These are phyloP conservation scores for Danio albolineatus DNA, from an alignment of 2,797 vertebrate genomes.

Conservation along the genomic window DNA sequence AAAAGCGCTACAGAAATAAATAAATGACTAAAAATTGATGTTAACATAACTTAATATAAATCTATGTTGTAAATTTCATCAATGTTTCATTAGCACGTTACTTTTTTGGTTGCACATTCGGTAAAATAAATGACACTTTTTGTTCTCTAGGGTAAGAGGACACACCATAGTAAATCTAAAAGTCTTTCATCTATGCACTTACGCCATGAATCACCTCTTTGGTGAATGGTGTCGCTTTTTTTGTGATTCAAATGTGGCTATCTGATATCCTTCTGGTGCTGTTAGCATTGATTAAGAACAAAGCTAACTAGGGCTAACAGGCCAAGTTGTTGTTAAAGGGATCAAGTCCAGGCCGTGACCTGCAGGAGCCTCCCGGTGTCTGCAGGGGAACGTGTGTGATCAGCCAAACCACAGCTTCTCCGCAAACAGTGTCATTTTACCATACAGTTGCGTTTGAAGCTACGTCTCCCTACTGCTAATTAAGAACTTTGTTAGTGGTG, in stretches of 20 bases:
- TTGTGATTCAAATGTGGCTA: conserved; percentile 44
- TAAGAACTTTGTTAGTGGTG: conserved; percentile 25
- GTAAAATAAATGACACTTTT: not conserved
- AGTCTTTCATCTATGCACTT: conserved; percentile 26
- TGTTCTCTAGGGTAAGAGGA: not conserved
- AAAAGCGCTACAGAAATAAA: too few relatives aligned
- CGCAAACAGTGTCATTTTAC: conserved; percentile 36
- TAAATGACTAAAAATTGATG: too few relatives aligned
- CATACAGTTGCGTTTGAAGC: conserved; percentile 37
- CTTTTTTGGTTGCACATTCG: not conserved
- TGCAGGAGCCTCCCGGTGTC: conserved; percentile 61
- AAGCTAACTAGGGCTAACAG: conserved; percentile 29
- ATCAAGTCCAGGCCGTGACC: conserved; percentile 54
- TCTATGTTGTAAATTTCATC: too few relatives aligned
- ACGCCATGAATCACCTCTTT: conserved; percentile 14
- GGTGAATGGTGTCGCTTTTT: conserved; percentile 37
- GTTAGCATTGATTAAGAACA: conserved; percentile 13
- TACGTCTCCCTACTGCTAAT: not conserved
- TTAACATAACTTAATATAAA: too few relatives aligned
- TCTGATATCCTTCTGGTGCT: conserved; percentile 26
- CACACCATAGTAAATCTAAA: not conserved
- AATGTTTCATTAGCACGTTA: too few relatives aligned
- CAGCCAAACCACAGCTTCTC: conserved; percentile 17
- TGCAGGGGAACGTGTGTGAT: conserved; percentile 33
- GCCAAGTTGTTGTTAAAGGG: conserved; percentile 26